Evolutionary conservation across 2,113 vertebrate species (phyloP).

Genomic region (Catharus minimus): DNA sequence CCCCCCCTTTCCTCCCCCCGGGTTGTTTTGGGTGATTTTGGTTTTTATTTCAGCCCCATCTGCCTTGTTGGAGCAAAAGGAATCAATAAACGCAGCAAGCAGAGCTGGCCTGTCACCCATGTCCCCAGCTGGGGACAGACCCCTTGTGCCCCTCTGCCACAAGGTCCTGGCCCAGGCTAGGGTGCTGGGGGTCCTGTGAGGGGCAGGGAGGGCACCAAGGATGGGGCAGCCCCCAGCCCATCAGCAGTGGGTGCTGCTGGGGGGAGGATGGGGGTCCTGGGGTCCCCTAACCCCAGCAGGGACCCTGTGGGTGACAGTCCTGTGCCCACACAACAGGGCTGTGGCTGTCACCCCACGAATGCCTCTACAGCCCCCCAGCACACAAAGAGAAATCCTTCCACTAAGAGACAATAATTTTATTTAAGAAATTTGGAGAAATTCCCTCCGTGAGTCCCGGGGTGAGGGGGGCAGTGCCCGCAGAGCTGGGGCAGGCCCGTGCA

Average conservation of each 20-base stretch:
- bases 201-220: not conserved
- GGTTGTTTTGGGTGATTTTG: slow-evolving; percentile 12
- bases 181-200: not conserved
- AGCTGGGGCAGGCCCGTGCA: not conserved
- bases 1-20: not conserved
- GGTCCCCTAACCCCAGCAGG: not conserved
- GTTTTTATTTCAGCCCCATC: slow-evolving; percentile 36
- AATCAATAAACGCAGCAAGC: slow-evolving; percentile 53
- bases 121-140: not conserved
- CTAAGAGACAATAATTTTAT: not conserved
- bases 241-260: not conserved
- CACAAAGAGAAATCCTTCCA: not conserved
- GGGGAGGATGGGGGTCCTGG: not conserved
- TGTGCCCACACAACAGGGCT: fast-evolving
- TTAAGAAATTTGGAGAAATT: slow-evolving; percentile 47
- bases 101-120: not conserved
- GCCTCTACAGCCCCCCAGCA: not conserved
- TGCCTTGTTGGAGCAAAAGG: slow-evolving; percentile 45
- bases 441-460: fast-evolving
- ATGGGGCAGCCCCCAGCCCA: not conserved
- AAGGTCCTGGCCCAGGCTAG: not conserved
- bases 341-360: fast-evolving
- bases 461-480: not conserved
- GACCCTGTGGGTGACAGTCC: fast-evolving
- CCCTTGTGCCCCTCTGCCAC: not conserved